phyloP scores from a whole-genome alignment of 2,888 invertebrate species.

The Netelia melanura region DNA sequence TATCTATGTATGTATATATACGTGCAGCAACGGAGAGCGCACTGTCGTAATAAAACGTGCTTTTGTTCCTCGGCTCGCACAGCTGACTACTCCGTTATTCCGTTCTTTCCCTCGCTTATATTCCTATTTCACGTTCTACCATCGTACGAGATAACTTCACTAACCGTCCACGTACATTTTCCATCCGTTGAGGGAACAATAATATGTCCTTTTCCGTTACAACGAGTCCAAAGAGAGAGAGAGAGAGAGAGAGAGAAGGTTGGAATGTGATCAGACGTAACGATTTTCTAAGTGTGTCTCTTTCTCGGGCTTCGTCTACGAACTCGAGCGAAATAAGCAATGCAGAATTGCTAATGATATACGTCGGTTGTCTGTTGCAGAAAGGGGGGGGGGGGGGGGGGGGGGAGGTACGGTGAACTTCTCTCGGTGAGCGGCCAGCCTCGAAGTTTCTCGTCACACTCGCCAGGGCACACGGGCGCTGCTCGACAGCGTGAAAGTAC shows the following conservation, averaged over 20 bases:
- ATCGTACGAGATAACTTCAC: constrained; percentile 5
- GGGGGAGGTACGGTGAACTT: background rate
- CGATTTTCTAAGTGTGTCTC: background rate
- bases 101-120: constrained; percentile 8
- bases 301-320: background rate
- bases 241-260: background rate
- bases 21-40: background rate
- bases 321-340: no score
- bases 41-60: constrained; percentile 32
- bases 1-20: background rate
- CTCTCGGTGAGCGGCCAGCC: background rate
- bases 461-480: background rate
- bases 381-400: no score
- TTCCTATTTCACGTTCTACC: background rate
- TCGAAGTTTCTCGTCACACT: constrained; percentile 4
- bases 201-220: no score
- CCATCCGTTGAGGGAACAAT: no score
- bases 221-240: no score
- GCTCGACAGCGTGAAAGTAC: constrained; percentile 5
- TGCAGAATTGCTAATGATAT: no score
- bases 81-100: constrained; percentile 62
- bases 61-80: constrained; percentile 51
- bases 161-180: no score
- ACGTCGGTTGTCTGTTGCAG: no score
- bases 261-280: background rate